These are phyloP conservation scores for Isaurus tuberculatus DNA, from an alignment of 92 coral and sea anemone genomes.

Conservation along the genomic window DNA sequence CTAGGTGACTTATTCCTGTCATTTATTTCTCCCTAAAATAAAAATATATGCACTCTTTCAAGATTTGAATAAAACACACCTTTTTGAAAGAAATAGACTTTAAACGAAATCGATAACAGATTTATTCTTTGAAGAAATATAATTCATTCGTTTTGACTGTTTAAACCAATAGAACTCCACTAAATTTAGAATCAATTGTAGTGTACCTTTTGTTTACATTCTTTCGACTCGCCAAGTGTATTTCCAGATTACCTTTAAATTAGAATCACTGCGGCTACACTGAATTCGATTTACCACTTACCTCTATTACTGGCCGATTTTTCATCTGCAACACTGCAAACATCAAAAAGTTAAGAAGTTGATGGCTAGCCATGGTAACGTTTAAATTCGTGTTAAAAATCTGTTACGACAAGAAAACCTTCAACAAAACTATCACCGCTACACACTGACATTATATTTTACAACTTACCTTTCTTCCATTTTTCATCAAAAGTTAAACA, in stretches of 20 bases:
- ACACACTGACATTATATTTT: background rate
- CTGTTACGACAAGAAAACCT: background rate
- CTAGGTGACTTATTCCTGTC: too few species aligned
- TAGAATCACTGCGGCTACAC: background rate
- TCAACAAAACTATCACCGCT: background rate
- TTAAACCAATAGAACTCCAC: too few species aligned
- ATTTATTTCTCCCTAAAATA: too few species aligned
- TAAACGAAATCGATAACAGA: too few species aligned
- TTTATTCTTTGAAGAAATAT: too few species aligned
- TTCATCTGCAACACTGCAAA: slow-evolving; percentile 36
- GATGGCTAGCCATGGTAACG: slow-evolving; percentile 31
- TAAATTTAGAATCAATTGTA: too few species aligned
- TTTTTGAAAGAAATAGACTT: too few species aligned
- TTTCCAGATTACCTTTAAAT: background rate
- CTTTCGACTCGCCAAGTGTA: background rate
- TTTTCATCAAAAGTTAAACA: background rate
- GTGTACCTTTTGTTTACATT: background rate
- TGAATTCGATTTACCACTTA: background rate
- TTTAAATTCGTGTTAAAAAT: slow-evolving; percentile 22
- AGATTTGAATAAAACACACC: too few species aligned
- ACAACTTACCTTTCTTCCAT: slow-evolving; percentile 39
- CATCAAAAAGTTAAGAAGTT: background rate
- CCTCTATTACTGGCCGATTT: slow-evolving; percentile 10
- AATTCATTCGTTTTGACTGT: too few species aligned
- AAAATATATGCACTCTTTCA: too few species aligned